phyloP scores from a whole-genome alignment of 2,113 vertebrate genomes.

The Pomatorhinus ruficollis region DNA sequence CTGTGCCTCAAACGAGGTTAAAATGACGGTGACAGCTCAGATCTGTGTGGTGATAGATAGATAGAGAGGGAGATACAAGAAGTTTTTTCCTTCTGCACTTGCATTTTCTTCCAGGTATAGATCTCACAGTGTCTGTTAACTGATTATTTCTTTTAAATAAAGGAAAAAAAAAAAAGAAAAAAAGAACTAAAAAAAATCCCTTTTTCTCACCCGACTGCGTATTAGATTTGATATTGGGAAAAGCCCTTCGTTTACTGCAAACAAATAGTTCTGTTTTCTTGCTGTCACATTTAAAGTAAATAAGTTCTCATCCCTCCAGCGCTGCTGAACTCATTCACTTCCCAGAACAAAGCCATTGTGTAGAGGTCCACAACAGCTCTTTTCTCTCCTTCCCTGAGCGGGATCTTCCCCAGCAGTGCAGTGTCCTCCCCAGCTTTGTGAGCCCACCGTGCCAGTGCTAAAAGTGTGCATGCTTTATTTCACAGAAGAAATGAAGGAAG shows the following conservation, averaged over 20 bases:
- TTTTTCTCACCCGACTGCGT: neutral
- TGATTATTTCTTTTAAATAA: constrained; percentile 41
- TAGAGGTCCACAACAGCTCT: constrained; percentile 70
- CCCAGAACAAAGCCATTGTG: constrained; percentile 78
- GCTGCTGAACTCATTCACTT: constrained; percentile 82
- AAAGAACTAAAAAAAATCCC: neutral
- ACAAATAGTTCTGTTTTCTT: constrained; percentile 73
- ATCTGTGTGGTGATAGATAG: neutral
- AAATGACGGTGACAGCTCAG: neutral
- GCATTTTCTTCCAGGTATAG: constrained; percentile 56
- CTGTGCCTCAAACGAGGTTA: neutral
- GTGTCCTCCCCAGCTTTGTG: constrained; percentile 66
- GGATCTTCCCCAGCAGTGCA: constrained; percentile 63
- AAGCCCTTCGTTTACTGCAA: constrained; percentile 59
- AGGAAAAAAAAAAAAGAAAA: too few species aligned
- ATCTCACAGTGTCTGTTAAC: constrained; percentile 35
- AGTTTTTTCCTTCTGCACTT: constrained; percentile 3
- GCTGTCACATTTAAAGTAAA: constrained; percentile 89
- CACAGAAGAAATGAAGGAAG: constrained; percentile 98
- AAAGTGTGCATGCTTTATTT: constrained; percentile 66
- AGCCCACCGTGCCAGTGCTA: constrained; percentile 57
- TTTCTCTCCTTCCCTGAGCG: constrained; percentile 68
- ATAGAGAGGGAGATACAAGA: neutral
- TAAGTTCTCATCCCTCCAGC: constrained; percentile 80
- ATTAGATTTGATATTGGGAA: constrained; percentile 60